Percentiles rank a stretch among this genome's conserved stretches.
Evolutionary conservation across 2,113 vertebrate species (phyloP).

Genomic region (Prolemur simus): DNA sequence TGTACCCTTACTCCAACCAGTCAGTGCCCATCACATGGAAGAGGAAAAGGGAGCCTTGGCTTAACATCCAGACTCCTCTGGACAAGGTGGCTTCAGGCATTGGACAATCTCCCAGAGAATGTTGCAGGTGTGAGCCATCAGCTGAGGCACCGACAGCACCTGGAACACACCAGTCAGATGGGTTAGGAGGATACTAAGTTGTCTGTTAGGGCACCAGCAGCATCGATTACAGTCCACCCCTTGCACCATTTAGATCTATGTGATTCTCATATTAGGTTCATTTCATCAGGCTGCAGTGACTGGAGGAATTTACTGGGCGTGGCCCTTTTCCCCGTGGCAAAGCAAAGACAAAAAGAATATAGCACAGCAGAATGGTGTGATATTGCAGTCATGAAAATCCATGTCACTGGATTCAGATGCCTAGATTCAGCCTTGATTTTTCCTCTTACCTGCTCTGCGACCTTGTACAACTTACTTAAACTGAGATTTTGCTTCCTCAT

Average conservation of each 20-base stretch:
- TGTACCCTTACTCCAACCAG: background rate
- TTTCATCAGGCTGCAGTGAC: background rate
- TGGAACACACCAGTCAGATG: background rate
- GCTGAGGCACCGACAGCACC: accelerated
- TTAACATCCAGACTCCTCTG: background rate
- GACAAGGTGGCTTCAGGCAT: background rate
- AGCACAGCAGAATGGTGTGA: no score
- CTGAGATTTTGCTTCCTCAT: background rate
- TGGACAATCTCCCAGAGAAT: background rate
- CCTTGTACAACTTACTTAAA: background rate
- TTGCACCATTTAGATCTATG: background rate
- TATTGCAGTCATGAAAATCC: background rate
- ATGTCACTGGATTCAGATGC: background rate
- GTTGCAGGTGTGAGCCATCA: background rate
- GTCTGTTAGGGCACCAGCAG: background rate
- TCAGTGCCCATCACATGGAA: background rate
- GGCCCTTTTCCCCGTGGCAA: background rate
- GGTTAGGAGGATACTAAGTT: background rate
- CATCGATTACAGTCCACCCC: background rate
- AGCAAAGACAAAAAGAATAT: background rate
- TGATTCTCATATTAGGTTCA: background rate
- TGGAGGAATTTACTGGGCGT: background rate
- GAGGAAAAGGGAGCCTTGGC: background rate
- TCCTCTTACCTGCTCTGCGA: background rate
- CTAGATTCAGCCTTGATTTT: background rate